Conservation (phyloP, 2,797 vertebrate species). For the Epinephelus coioides region DNA sequence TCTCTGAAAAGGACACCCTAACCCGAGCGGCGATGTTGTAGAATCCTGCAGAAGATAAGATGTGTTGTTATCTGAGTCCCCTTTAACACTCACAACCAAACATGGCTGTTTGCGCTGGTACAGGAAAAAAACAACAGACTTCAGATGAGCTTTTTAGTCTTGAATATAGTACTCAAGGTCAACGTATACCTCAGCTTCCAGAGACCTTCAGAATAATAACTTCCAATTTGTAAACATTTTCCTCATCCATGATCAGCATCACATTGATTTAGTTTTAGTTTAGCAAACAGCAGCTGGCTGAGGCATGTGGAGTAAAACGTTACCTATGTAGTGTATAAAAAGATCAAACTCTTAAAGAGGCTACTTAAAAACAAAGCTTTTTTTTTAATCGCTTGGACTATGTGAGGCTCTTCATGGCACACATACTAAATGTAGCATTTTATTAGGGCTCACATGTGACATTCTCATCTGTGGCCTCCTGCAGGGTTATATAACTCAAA, state of each 20-base stretch:
- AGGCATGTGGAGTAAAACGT: neutral
- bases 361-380: conserved; percentile 31
- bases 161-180: conserved; percentile 22
- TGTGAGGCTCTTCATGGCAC: conserved; percentile 50
- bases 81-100: conserved; percentile 27
- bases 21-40: conserved; percentile 19
- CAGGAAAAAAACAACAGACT: conserved; percentile 16
- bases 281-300: neutral
- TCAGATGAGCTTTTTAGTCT: conserved; percentile 32
- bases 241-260: conserved; percentile 3
- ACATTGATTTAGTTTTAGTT: conserved; percentile 24
- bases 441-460: conserved; percentile 78
- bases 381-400: conserved; percentile 52
- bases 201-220: conserved; percentile 21
- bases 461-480: conserved; percentile 81
- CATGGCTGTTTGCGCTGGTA: conserved; percentile 7
- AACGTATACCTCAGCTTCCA: conserved; percentile 9
- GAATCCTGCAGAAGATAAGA: conserved; percentile 18
- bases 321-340: conserved; percentile 6
- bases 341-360: conserved; percentile 12
- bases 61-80: conserved; percentile 24
- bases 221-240: conserved; percentile 13
- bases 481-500: conserved; percentile 84
- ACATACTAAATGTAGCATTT: conserved; percentile 77
- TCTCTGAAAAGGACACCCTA: conserved; percentile 57